These are phyloP conservation scores for Noctua janthina DNA, from an alignment of 2,888 invertebrate species.

Conservation along the genomic window DNA sequence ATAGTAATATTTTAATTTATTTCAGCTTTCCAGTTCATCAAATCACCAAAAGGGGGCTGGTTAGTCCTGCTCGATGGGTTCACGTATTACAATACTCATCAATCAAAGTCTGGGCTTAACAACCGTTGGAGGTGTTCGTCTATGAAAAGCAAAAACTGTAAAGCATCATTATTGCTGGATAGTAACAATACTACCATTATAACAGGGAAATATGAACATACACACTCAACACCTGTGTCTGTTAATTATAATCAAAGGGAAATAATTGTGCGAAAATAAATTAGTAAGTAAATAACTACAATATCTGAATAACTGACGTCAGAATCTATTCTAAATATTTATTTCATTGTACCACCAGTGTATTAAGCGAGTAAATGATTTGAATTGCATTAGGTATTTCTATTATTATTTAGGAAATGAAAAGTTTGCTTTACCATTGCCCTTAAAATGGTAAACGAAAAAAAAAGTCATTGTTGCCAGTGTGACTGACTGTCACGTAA, in stretches of 20 bases:
- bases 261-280: background rate
- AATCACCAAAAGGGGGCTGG: background rate
- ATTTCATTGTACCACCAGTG: background rate
- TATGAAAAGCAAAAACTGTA: constrained; percentile 45
- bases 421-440: background rate
- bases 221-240: background rate
- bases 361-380: background rate
- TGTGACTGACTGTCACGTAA: too few relatives aligned
- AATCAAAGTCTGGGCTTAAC: background rate
- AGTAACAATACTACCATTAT: background rate
- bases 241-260: background rate
- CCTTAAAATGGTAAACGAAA: too few relatives aligned
- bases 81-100: background rate
- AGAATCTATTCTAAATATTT: background rate
- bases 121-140: constrained; percentile 54
- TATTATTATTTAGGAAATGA: background rate
- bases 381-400: background rate
- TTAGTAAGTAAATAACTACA: background rate
- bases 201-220: background rate
- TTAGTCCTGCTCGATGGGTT: background rate
- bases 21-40: background rate
- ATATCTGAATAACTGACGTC: background rate
- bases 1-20: background rate
- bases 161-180: constrained; percentile 31
- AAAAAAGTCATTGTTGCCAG: too few relatives aligned